Evolutionary conservation across 2,797 vertebrate genomes (phyloP).

Genomic region (Enteromius argenteus): DNA sequence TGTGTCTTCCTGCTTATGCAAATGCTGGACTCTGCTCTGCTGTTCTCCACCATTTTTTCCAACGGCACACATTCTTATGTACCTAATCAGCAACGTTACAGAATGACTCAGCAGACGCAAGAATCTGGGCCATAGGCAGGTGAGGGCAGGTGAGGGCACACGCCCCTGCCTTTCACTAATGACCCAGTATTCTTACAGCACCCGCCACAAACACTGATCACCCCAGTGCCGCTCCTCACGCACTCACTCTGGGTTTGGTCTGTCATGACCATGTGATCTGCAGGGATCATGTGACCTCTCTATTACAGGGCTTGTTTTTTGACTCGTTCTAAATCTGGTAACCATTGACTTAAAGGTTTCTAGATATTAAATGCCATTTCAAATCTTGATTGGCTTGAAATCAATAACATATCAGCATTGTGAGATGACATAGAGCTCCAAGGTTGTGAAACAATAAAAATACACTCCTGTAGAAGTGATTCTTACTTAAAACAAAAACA

Average conservation of each 20-base stretch:
- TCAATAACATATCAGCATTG: too few species aligned
- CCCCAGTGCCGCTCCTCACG: constrained; percentile 21
- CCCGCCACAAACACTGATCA: constrained; percentile 35
- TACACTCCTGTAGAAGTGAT: not conserved
- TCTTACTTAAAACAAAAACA: not conserved
- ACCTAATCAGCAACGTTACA: constrained; percentile 5
- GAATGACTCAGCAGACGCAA: constrained; percentile 33
- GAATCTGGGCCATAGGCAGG: constrained; percentile 29
- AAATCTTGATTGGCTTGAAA: not conserved
- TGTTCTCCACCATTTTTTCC: constrained; percentile 29
- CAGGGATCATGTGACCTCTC: constrained; percentile 62
- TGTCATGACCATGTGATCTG: constrained; percentile 47
- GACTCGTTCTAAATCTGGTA: constrained; percentile 7
- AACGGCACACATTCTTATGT: constrained; percentile 6
- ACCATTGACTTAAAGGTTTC: not conserved
- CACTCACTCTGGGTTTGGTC: constrained; percentile 53
- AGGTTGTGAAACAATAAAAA: not conserved
- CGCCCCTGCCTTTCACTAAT: not conserved
- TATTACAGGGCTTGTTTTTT: constrained; percentile 24
- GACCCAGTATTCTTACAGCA: constrained; percentile 27
- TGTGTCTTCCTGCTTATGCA: constrained; percentile 27
- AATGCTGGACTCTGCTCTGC: constrained; percentile 45
- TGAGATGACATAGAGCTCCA: not conserved
- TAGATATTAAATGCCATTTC: constrained; percentile 8
- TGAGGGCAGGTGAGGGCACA: not conserved